Base-by-base conservation (phyloP, 2,888 invertebrate genomes). In the Lepidonotus clava region DNA sequence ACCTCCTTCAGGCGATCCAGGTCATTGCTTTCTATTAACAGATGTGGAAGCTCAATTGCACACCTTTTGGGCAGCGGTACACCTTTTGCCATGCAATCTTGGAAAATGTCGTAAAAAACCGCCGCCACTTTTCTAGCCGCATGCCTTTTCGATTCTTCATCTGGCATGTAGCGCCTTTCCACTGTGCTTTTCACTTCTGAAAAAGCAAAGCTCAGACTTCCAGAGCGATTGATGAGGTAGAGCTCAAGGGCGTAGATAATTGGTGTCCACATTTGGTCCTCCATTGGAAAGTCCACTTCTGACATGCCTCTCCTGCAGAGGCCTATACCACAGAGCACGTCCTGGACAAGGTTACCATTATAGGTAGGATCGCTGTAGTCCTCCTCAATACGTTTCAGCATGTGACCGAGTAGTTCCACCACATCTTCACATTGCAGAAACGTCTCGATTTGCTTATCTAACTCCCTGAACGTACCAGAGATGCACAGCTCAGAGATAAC, bases 261-360 rank as follows among this genome's bases (percentile, higher is more conserved):
- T 6, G 41, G 80, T 1, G 46, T 28, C 80, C 80, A 80, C 51
- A 51, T 51, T 1, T 6, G 28, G 11, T 80, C 4, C 8, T 41
- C 46, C 80, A 80, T 80, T 18, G 80, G 80, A 2, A 80, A 28
- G 32, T 80, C 80, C 14, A 1, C 11, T 34, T 80, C 80, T 18
- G 80, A 41, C 11, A 80, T 80, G 11, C 80, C 80, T 40, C 51
- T 40, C 8, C 28, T 80, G 46, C 46, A 80, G 5, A 80, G 80
- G 18, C 46, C 41, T 1, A 80, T 41, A 4, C 46, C 80, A 80
- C 80, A 80, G 1, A 80, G 80, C 1, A 80, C 46, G n/a, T 80
- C 80, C n/a, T 41, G 1, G 14, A 80, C 80, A 1, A 80, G 46
- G 28, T 80, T 80, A 0, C 80, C 41, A n/a, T 80, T 46, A 41